Evolutionary conservation across 2,113 vertebrate genomes (phyloP).

Genomic region (Serilophus lunatus): DNA sequence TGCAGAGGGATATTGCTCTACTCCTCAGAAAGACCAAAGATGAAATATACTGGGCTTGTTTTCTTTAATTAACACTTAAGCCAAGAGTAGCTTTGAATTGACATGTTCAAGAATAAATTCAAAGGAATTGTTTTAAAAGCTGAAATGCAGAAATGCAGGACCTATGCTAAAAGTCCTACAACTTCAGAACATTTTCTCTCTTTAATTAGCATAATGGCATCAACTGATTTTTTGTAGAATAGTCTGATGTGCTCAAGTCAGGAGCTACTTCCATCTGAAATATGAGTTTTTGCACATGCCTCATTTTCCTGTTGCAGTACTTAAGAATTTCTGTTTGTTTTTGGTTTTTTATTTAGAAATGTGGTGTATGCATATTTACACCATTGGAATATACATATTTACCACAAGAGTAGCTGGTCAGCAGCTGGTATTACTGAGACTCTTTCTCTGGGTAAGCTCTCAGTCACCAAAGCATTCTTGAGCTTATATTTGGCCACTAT

Average conservation of each 20-base stretch:
- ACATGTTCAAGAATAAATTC: not conserved
- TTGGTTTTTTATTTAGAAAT: not conserved
- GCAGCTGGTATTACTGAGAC: not conserved
- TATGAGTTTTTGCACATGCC: not conserved
- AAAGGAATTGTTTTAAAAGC: not conserved
- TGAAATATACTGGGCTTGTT: not conserved
- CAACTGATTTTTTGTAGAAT: not conserved
- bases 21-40: not conserved
- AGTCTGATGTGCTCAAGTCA: not conserved
- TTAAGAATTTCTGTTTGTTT: not conserved
- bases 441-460: not conserved
- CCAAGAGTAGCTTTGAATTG: not conserved
- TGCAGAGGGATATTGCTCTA: not conserved
- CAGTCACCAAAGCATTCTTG: not conserved
- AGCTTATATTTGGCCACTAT: not conserved
- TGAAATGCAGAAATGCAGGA: not conserved
- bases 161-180: not conserved
- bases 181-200: not conserved
- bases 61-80: not conserved
- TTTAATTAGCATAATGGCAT: not conserved
- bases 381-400: not conserved
- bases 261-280: not conserved
- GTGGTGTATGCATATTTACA: not conserved
- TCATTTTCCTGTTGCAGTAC: not conserved
- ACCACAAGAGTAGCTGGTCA: not conserved